These are phyloP conservation scores for Pachycephala philippinensis DNA, from an alignment of 2,113 vertebrate genomes.

Conservation along the genomic window DNA sequence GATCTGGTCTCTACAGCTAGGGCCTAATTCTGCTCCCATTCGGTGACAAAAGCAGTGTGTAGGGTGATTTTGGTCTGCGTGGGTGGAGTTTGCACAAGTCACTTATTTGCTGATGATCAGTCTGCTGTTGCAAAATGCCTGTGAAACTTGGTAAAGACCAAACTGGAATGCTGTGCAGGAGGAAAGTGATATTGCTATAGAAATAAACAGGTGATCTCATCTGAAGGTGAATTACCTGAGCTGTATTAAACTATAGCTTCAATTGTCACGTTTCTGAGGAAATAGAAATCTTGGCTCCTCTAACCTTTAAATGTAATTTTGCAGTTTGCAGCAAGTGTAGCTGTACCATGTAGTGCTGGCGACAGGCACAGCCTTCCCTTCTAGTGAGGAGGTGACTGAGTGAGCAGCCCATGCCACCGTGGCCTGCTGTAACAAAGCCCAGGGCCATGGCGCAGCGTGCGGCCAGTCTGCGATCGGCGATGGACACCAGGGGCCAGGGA, in stretches of 20 bases:
- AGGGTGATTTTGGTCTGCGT: background rate
- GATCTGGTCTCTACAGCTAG: background rate
- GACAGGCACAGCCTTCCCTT: constrained; percentile 10
- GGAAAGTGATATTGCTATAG: background rate
- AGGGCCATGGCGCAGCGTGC: background rate
- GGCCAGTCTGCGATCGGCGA: background rate
- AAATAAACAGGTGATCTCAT: background rate
- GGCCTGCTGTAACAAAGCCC: background rate
- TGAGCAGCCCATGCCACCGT: background rate
- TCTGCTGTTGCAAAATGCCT: background rate
- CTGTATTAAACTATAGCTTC: background rate
- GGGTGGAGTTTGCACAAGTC: background rate
- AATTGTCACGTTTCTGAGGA: background rate
- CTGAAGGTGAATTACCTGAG: background rate
- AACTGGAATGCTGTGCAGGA: background rate
- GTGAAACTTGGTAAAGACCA: background rate
- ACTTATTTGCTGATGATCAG: background rate
- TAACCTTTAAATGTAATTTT: constrained; percentile 17
- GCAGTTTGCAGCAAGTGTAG: background rate
- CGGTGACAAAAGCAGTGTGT: background rate
- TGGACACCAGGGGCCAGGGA: background rate
- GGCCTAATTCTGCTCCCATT: background rate
- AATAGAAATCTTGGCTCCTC: background rate
- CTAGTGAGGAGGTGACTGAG: constrained; percentile 23
- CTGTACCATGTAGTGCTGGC: background rate